phyloP scores from a whole-genome alignment of 2,797 vertebrate species.

The Labroides dimidiatus region DNA sequence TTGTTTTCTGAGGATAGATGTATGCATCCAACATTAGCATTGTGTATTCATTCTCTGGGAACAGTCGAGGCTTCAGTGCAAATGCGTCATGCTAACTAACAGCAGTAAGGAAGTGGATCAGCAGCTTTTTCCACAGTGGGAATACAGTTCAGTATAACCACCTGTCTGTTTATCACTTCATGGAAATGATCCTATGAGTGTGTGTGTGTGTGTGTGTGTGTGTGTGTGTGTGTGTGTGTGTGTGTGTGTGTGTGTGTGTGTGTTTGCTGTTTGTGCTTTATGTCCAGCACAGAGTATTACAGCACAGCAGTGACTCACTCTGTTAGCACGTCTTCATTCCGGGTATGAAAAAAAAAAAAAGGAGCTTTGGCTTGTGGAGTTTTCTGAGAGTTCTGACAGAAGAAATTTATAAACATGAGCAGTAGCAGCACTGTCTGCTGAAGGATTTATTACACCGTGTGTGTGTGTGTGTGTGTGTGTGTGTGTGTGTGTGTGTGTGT shows the following conservation, averaged over 20 bases:
- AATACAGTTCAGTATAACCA: constrained; percentile 34
- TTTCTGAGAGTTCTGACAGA: background rate
- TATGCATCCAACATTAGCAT: background rate
- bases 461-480: constrained; percentile 8
- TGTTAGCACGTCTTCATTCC: constrained; percentile 20
- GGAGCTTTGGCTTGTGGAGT: background rate
- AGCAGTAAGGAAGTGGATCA: constrained; percentile 12
- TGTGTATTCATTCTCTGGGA: background rate
- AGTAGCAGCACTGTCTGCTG: background rate
- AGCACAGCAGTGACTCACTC: background rate
- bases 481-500: background rate
- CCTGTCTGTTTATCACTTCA: constrained; percentile 60
- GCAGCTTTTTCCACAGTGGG: constrained; percentile 31
- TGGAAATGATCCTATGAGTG: constrained; percentile 60
- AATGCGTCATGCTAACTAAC: constrained; percentile 1
- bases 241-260: background rate
- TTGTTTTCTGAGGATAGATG: background rate
- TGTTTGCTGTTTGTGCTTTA: constrained; percentile 25
- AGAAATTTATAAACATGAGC: background rate
- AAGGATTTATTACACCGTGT: constrained; percentile 10
- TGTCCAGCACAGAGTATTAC: background rate
- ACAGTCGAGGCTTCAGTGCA: background rate
- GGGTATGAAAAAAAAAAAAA: background rate
- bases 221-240: background rate
- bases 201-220: too few relatives aligned